Base-by-base conservation (phyloP, 2,113 vertebrate genomes). In the Tretioscincus oriximinensis region DNA sequence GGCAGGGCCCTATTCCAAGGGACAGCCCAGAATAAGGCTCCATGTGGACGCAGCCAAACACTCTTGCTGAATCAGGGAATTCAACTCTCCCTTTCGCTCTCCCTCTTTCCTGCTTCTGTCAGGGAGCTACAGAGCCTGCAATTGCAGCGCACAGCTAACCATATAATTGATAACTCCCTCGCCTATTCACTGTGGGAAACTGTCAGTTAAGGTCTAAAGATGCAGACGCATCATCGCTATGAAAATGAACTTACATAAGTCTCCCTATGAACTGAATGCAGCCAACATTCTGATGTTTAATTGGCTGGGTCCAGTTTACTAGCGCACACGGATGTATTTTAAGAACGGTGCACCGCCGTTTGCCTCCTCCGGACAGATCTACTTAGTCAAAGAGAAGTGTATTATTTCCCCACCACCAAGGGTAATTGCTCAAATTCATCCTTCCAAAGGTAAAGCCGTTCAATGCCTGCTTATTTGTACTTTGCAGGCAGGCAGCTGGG, bases 151-250 rank as follows among this genome's bases (percentile, higher is more conserved):
- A 94, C 93, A 93, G 93, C 94, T 95, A 95, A 95, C 92, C 93
- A 88, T 89, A 94, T 96, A 95, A 95, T 95, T 95, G 94, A 94
- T 96, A 94, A 93, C 94, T 95, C 93, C 92, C 92, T 66, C 83
- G 90, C 88, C 93, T 91, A 90, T 88, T 94, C 94, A 88, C 91
- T 75, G 92, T 91, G 90, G 92, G 93, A 87, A 95, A 86, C 94
- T 94, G 94, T 95, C 94, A 95, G 94, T 94, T 91, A 91, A 87
- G 92, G 95, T 89, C 94, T 92, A 91, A 93, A 94, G 92, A 93
- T 93, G 91, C 92, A 93, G 8, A 93, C 88, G 88, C 66, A n/a
- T n/a, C n/a, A n/a, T n/a, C n/a, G 26, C 92, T 86, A 93, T 88
- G 94, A 94, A 95, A 96, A 96, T 95, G 94, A 95, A 95, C 93